Percentiles rank a stretch among this genome's conserved stretches.
Evolutionary conservation across 2,888 invertebrate species (phyloP).

Genomic region (Epinotia demarniana): DNA sequence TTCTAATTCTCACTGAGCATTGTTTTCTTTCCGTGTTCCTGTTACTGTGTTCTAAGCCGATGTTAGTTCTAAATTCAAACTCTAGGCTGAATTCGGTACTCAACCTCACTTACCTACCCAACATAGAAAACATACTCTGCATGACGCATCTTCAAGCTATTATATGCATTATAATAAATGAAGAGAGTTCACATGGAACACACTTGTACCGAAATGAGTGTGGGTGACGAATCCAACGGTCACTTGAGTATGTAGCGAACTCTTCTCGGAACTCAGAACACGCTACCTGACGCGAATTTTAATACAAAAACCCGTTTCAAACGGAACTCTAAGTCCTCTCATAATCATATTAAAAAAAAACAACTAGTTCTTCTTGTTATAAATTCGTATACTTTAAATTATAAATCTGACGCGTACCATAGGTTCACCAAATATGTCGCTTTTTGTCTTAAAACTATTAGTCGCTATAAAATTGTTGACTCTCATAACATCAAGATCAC

Average conservation of each 20-base stretch:
- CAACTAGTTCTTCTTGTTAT: no score
- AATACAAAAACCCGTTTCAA: slow-evolving; percentile 33
- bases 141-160: not conserved
- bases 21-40: slow-evolving; percentile 31
- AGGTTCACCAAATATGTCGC: no score
- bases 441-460: no score
- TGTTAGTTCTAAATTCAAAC: slow-evolving; percentile 28
- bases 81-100: slow-evolving; percentile 23
- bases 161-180: slow-evolving; percentile 10
- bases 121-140: not conserved
- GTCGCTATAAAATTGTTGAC: no score
- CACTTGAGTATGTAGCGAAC: slow-evolving; percentile 28
- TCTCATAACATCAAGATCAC: slow-evolving; percentile 13
- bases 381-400: no score
- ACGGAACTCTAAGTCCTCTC: not conserved
- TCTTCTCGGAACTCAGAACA: slow-evolving; percentile 25
- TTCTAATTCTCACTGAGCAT: slow-evolving; percentile 17
- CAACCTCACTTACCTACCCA: slow-evolving; percentile 33
- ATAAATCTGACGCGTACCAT: no score
- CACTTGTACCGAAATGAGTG: slow-evolving; percentile 21
- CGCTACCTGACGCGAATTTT: slow-evolving; percentile 32
- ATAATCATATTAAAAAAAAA: not conserved
- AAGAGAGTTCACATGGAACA: slow-evolving; percentile 2
- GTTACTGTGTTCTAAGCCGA: slow-evolving; percentile 13
- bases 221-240: slow-evolving; percentile 30